Evolutionary conservation across 1,140 invertebrate species (phyloP), one percentile per base, ranked within the genome.

Genomic region (Helicorthomorpha holstii): DNA sequence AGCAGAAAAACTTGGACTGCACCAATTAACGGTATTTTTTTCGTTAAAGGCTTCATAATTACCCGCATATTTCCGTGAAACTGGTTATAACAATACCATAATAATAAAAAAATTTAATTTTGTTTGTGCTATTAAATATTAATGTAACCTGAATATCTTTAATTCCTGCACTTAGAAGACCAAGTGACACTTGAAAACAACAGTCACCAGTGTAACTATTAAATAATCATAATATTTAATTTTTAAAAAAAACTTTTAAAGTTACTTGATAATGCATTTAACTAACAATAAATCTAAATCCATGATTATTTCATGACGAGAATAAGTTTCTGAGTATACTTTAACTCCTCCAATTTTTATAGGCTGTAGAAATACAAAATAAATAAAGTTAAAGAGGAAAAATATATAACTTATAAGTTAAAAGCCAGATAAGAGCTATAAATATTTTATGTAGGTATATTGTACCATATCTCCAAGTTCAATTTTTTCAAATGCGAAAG

Each of bases 121-220:
- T 23, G 16, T 24, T 51, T 26, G 16, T 43, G 24, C 51, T 42
- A 42, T 49, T n/a, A 43, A 14, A 38, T n/a, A 42, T 27, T 25
- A n/a, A 44, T 26, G 49, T 29, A 50, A 87, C 84, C 72, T 87
- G 85, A 59, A 97, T 81, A 69, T 96, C 89, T 70, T 88, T 88
- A 53, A 95, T 90, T 47, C 91, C 90, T 54, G 85, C 86, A 66
- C 80, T 62, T 79, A 81, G 62, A 49, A 84, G 83, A 57, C 82
- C 80, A 47, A 93, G 66, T 44, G 78, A 64, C 95, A 87, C 29
- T 34, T 34, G 7, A 34, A 34, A 34, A 16, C 16, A 7, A 34
- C 29, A 34, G 16, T 34, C 29, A 7, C 29, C 29, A 7, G 16
- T 16, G 29, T 34, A 34, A 7, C 29, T 34, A 34, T 16, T 7